Percentiles rank a stretch among this genome's conserved stretches.
phyloP scores from a whole-genome alignment of 2,113 vertebrate species.

The Ochotona princeps region DNA sequence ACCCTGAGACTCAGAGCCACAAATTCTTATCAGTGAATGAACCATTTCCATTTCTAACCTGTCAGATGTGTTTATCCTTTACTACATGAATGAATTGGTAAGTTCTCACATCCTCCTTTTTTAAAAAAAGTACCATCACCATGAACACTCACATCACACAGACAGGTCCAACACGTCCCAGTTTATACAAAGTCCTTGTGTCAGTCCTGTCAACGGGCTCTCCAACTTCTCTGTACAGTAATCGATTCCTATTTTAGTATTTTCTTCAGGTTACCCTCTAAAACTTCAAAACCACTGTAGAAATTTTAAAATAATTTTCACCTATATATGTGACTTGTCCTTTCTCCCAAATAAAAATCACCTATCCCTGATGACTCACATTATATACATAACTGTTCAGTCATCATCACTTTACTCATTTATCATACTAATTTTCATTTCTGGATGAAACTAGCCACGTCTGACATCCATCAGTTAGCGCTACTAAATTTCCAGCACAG shows the following conservation, averaged over 20 bases:
- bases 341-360: not conserved
- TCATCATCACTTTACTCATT: not conserved
- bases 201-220: not conserved
- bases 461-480: not conserved
- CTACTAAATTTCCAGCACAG: not conserved
- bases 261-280: not conserved
- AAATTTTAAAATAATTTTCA: not conserved
- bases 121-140: not conserved
- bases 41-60: not conserved
- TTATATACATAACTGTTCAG: not conserved
- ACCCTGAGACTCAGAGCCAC: not conserved
- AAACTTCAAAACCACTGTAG: not conserved
- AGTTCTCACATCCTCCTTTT: no score
- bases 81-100: not conserved
- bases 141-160: not conserved
- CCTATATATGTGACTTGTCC: not conserved
- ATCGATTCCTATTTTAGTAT: not conserved
- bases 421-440: not conserved
- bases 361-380: not conserved
- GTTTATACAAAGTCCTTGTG: not conserved
- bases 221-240: not conserved
- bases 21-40: not conserved
- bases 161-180: not conserved
- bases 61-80: not conserved
- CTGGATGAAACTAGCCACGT: not conserved